Percentiles rank a stretch among this genome's conserved stretches.
Evolutionary conservation across 2,113 vertebrate genomes (phyloP).

Genomic region (Tachycineta bicolor): DNA sequence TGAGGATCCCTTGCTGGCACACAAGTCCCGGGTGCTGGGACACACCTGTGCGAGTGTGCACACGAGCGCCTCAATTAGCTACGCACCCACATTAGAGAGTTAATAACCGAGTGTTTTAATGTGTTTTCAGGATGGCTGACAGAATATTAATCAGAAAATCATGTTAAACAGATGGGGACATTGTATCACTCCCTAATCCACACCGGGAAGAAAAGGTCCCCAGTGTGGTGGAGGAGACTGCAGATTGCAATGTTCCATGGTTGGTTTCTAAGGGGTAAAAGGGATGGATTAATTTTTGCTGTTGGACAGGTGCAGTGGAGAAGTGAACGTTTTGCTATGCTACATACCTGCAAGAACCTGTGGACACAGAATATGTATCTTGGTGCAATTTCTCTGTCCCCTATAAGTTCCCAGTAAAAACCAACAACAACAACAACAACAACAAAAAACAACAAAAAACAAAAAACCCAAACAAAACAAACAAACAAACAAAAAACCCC

Average conservation of each 20-base stretch:
- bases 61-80: not conserved
- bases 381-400: not conserved
- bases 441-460: too few species aligned
- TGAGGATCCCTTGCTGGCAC: not conserved
- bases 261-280: not conserved
- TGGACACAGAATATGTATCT: not conserved
- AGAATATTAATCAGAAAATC: not conserved
- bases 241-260: fast-evolving
- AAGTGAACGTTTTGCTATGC: not conserved
- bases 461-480: too few species aligned
- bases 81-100: not conserved
- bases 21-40: too few species aligned
- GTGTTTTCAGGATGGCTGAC: conserved; percentile 1
- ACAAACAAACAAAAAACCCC: too few species aligned
- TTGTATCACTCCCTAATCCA: not conserved
- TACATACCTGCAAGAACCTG: not conserved
- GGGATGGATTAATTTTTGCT: not conserved
- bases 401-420: not conserved
- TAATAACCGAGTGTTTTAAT: not conserved
- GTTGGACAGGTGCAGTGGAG: not conserved
- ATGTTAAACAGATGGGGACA: not conserved
- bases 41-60: fast-evolving
- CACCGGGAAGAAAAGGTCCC: not conserved
- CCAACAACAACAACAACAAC: too few species aligned
- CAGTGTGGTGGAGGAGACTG: not conserved